Percentiles rank a stretch among this genome's conserved stretches.
Evolutionary conservation across 2,113 vertebrate species (phyloP).

Genomic region (Centropus unirufus): DNA sequence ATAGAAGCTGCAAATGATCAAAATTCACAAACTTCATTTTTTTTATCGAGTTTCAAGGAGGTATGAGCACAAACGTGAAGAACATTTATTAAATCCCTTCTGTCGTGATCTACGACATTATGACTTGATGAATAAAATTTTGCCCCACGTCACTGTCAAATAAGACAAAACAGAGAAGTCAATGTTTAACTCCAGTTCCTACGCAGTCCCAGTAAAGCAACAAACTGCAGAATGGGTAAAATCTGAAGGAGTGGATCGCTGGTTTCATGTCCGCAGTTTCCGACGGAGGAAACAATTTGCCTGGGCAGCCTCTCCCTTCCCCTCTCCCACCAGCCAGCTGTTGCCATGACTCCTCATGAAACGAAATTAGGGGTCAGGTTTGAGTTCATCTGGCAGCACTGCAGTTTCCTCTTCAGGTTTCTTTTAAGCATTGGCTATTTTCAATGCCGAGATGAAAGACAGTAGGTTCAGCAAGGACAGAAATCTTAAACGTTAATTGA

Average conservation of each 20-base stretch:
- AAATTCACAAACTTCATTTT: neutral
- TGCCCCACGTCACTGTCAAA: neutral
- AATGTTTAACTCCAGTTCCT: neutral
- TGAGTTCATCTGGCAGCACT: slow-evolving; percentile 41
- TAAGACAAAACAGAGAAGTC: neutral
- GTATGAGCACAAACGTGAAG: neutral
- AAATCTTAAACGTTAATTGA: neutral
- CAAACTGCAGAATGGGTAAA: neutral
- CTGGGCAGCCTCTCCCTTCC: neutral
- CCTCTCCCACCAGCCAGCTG: neutral
- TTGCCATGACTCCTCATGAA: slow-evolving; percentile 61
- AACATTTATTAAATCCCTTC: neutral
- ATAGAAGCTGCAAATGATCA: neutral
- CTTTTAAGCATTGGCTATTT: slow-evolving; percentile 24
- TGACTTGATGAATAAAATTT: neutral
- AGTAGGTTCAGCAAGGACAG: neutral
- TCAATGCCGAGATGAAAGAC: slow-evolving; percentile 20
- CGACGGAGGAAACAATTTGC: neutral
- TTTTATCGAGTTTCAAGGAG: neutral
- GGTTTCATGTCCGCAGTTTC: neutral
- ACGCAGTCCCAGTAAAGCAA: neutral
- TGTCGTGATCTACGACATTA: neutral
- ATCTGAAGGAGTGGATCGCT: neutral
- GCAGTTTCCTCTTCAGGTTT: slow-evolving; percentile 8
- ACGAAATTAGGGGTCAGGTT: slow-evolving; percentile 46